These are phyloP conservation scores for Lacerta bilineata DNA, from an alignment of 2,797 vertebrate species.

Conservation along the genomic window DNA sequence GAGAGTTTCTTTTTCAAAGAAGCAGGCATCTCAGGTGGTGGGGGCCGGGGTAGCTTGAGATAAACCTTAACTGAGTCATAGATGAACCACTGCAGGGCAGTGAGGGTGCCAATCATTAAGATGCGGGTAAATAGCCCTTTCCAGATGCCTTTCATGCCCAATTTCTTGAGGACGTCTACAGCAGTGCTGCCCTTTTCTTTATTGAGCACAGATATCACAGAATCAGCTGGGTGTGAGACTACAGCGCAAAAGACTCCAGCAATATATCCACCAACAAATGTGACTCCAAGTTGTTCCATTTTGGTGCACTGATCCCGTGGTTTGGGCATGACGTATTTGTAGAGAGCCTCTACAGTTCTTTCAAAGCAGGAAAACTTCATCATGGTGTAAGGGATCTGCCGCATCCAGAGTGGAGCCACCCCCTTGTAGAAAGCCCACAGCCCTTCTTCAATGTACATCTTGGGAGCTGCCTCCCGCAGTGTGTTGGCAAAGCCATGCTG, in stretches of 20 bases:
- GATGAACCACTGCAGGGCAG: constrained; percentile 57
- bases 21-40: constrained; percentile 14
- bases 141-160: constrained; percentile 38
- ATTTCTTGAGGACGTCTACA: neutral
- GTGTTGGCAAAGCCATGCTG: constrained; percentile 40
- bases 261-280: constrained; percentile 59
- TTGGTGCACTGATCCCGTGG: constrained; percentile 53
- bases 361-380: constrained; percentile 65
- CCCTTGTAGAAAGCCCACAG: constrained; percentile 63
- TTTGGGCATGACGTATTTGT: constrained; percentile 42
- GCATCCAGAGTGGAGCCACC: constrained; percentile 56
- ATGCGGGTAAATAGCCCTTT: constrained; percentile 47
- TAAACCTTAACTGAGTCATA: constrained; percentile 54
- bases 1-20: constrained; percentile 28
- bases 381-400: constrained; percentile 58
- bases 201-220: constrained; percentile 58
- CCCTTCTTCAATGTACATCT: constrained; percentile 58
- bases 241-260: constrained; percentile 56
- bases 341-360: constrained; percentile 51
- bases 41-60: constrained; percentile 33
- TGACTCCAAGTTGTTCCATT: constrained; percentile 57
- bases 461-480: constrained; percentile 24
- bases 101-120: constrained; percentile 52
- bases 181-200: constrained; percentile 52
- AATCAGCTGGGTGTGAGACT: constrained; percentile 55